Evolutionary conservation across 1,140 invertebrate genomes (phyloP), one percentile per base, ranked within the genome.

Genomic region (Anastrepha obliqua): DNA sequence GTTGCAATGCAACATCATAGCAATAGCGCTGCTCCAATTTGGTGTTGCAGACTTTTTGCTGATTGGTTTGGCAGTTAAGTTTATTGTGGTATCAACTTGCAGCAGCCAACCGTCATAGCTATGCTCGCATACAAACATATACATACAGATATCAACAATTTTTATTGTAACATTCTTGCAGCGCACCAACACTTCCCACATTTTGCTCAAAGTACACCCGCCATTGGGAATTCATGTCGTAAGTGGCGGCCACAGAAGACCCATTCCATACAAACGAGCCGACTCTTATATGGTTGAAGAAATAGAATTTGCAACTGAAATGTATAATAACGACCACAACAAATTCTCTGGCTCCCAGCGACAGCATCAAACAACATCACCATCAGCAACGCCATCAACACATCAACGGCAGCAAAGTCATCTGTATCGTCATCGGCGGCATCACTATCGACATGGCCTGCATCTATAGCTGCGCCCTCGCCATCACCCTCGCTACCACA

Each of bases 11-110:
- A 70, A 70, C 65, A 70, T 70, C 29, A 70, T 11, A 15, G 42
- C 70, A 74, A 74, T 81, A 81, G 74, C 47, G 74, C 42, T 81
- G 74, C 74, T 81, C 47, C 74, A 81, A 81, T 81, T 81, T 81
- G 74, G 74, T 81, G 74, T 81, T 51, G 74, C 74, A 81, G 74
- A 81, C 55, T 81, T 81, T 58, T 67, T 29, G 47, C 47, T 81
- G 74, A 81, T 81, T 81, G 74, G n/a, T 51, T 20, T 20, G 47
- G 74, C 47, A 81, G 74, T 81, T 81, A 81, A 81, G 42, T 81
- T 81, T 81, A 81, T 81, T 55, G 74, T 47, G 74, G 47, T 81
- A 81, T 81, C 74, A 81, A 3, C 6, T 81, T 81, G 74, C 74
- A 81, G 6, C 20, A 17, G n/a, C 2, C n/a, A 51, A 17, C 5